A percentile compares a stretch with the other conserved stretches of the same genome.
Evolutionary conservation across 2,888 invertebrate species (phyloP).

Genomic region (Dermolepida albohirtum): DNA sequence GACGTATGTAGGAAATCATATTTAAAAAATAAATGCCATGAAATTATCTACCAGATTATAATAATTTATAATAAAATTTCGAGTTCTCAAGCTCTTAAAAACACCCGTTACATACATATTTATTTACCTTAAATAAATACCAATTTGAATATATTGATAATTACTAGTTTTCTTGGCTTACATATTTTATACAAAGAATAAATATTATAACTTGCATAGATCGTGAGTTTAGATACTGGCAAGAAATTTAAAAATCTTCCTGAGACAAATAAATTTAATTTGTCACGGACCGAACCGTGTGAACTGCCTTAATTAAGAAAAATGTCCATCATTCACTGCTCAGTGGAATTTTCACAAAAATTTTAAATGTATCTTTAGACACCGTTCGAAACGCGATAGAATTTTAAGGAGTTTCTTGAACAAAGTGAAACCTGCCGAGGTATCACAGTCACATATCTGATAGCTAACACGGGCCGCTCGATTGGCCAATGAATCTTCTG

Average conservation of each 20-base stretch:
- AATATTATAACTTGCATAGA: too few species aligned
- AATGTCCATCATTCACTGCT: conserved; percentile 15
- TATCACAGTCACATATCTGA: conserved; percentile 2
- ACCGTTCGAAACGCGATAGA: conserved; percentile 47
- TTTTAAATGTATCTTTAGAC: conserved; percentile 43
- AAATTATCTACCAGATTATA: too few species aligned
- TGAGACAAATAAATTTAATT: conserved; percentile 1
- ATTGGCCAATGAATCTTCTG: conserved; percentile 8
- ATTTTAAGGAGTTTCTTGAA: conserved; percentile 48
- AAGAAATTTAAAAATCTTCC: neutral
- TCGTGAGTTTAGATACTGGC: neutral
- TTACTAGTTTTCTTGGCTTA: too few species aligned
- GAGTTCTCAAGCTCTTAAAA: too few species aligned
- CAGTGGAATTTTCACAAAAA: conserved; percentile 34
- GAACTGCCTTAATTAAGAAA: conserved; percentile 23
- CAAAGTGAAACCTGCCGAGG: conserved; percentile 26
- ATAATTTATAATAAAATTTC: too few species aligned
- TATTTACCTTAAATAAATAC: too few species aligned
- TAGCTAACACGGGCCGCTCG: conserved; percentile 28
- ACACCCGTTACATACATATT: too few species aligned
- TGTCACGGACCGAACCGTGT: conserved; percentile 7
- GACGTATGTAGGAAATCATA: too few species aligned
- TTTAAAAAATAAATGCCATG: too few species aligned
- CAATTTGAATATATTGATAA: too few species aligned
- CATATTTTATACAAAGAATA: too few species aligned